Percentiles rank a stretch among this genome's conserved stretches.
These are phyloP conservation scores for Sphenopsis melanotis DNA, from an alignment of 2,797 vertebrate species.

Conservation along the genomic window DNA sequence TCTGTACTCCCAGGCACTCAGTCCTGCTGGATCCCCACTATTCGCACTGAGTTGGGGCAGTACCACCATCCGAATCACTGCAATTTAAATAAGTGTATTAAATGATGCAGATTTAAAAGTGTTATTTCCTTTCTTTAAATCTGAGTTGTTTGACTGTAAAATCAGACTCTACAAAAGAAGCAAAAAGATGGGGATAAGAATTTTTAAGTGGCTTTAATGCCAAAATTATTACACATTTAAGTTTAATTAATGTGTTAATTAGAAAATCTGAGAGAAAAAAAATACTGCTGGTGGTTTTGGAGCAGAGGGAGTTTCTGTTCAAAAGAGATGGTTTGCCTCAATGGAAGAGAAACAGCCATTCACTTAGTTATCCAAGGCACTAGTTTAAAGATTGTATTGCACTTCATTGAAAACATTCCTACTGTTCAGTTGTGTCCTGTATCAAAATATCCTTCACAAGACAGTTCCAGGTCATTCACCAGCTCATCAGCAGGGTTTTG, in stretches of 20 bases:
- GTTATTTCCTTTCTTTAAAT: background rate
- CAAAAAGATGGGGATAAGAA: background rate
- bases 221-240: background rate
- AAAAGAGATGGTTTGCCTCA: background rate
- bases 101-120: background rate
- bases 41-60: background rate
- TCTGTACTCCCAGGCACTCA: background rate
- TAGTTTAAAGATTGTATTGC: background rate
- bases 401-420: background rate
- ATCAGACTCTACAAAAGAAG: background rate
- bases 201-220: background rate
- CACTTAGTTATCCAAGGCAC: background rate
- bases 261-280: background rate
- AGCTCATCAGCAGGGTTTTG: background rate
- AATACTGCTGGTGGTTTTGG: background rate
- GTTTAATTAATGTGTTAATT: conserved; percentile 8
- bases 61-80: background rate
- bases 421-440: background rate
- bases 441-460: conserved; percentile 12
- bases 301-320: background rate
- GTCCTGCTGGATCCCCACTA: background rate
- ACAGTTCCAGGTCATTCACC: conserved; percentile 14
- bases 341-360: background rate
- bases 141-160: background rate
- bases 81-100: background rate